Evolutionary conservation across 30 jellyfish, hydroid and myxozoan genomes (phyloP).

Genomic region (Turritopsis dohrnii): DNA sequence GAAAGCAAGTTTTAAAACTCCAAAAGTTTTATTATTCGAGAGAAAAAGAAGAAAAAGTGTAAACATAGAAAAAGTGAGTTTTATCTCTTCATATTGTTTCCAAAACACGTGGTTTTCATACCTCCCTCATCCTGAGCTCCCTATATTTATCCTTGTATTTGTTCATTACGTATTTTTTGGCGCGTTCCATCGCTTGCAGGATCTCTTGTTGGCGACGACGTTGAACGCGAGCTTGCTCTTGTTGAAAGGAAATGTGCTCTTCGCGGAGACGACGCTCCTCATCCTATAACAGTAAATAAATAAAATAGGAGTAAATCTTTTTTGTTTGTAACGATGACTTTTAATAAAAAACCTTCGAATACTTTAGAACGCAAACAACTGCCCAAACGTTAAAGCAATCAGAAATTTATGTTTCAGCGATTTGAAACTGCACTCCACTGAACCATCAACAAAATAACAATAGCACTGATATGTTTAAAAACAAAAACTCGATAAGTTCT

Average conservation of each 20-base stretch:
- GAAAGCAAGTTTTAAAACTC: too few relatives aligned
- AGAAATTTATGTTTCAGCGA: neutral
- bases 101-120: conserved; percentile 1
- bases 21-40: too few relatives aligned
- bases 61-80: neutral
- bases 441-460: too few relatives aligned
- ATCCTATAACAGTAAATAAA: conserved; percentile 36
- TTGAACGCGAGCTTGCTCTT: conserved; percentile 67
- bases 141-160: conserved; percentile 63
- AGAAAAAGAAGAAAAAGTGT: neutral
- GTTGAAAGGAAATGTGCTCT: conserved; percentile 85
- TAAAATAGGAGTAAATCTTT: neutral
- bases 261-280: conserved; percentile 85
- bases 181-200: conserved; percentile 86
- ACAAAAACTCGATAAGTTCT: neutral
- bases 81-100: neutral
- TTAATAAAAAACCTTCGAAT: neutral
- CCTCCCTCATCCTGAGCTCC: conserved; percentile 91
- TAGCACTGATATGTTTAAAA: neutral
- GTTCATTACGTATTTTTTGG: conserved; percentile 76
- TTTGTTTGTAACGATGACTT: neutral
- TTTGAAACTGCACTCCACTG: too few relatives aligned
- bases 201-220: conserved; percentile 77
- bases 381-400: neutral
- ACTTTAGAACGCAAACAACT: neutral